These are phyloP conservation scores for Phaethornis superciliosus DNA, from an alignment of 2,113 vertebrate species.

Conservation along the genomic window DNA sequence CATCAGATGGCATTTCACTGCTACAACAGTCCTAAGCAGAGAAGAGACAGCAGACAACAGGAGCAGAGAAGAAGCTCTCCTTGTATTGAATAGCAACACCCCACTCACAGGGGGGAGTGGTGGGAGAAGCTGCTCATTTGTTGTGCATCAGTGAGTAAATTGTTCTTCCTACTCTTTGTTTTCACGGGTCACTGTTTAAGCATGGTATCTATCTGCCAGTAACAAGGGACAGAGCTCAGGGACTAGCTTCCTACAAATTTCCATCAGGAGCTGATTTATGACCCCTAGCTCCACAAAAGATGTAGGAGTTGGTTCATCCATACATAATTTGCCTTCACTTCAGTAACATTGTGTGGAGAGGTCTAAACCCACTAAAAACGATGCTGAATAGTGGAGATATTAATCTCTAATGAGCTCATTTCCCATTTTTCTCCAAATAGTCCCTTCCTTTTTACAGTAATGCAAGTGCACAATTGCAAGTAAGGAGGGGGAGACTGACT, in stretches of 20 bases:
- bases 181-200: slow-evolving; percentile 4
- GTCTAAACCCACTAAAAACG: neutral
- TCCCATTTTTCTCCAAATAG: neutral
- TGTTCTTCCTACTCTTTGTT: neutral
- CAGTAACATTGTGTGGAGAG: neutral
- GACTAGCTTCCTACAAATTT: neutral
- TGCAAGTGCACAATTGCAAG: neutral
- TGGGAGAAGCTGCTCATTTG: slow-evolving; percentile 17
- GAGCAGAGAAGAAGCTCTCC: neutral
- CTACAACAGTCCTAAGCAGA: neutral
- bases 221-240: neutral
- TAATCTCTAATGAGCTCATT: neutral
- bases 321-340: neutral
- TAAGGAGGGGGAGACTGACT: neutral
- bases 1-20: neutral
- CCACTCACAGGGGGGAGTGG: neutral
- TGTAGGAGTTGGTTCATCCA: neutral
- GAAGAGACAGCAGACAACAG: neutral
- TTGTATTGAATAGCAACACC: neutral
- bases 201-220: neutral
- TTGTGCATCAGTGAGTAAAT: neutral
- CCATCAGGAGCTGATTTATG: neutral
- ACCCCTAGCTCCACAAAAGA: neutral
- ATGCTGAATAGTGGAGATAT: neutral
- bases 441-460: neutral